phyloP scores from a whole-genome alignment of 2,113 vertebrate species.

The Megaceryle torquata region DNA sequence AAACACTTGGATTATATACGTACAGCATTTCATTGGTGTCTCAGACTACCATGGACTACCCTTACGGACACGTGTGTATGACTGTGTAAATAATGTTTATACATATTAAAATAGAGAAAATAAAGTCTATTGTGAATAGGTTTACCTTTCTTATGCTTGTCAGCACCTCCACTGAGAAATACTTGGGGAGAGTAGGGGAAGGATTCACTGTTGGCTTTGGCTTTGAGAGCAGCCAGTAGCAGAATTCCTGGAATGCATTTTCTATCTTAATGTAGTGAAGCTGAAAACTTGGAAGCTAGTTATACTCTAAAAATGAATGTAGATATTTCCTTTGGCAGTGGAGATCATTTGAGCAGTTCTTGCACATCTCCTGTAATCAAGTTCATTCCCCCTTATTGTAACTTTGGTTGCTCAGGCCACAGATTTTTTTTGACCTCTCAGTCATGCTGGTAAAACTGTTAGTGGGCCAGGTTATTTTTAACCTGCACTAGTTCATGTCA shows the following conservation, averaged over 20 bases:
- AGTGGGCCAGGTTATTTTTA: constrained; percentile 18
- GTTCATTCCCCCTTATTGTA: background rate
- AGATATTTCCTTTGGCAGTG: background rate
- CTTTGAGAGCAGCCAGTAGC: background rate
- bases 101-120: background rate
- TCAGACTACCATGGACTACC: background rate
- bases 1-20: background rate
- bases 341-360: background rate
- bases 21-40: background rate
- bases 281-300: background rate
- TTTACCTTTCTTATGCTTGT: background rate
- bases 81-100: background rate
- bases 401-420: background rate
- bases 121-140: accelerated
- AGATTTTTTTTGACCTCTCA: background rate
- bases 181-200: background rate
- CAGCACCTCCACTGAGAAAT: background rate
- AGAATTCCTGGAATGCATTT: background rate
- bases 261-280: background rate
- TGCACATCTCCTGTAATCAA: background rate
- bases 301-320: background rate
- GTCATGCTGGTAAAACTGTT: background rate
- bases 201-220: background rate
- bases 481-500: background rate
- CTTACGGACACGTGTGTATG: background rate